These are phyloP conservation scores for Anaspis maculata DNA, from an alignment of 2,888 invertebrate species.

Conservation along the genomic window DNA sequence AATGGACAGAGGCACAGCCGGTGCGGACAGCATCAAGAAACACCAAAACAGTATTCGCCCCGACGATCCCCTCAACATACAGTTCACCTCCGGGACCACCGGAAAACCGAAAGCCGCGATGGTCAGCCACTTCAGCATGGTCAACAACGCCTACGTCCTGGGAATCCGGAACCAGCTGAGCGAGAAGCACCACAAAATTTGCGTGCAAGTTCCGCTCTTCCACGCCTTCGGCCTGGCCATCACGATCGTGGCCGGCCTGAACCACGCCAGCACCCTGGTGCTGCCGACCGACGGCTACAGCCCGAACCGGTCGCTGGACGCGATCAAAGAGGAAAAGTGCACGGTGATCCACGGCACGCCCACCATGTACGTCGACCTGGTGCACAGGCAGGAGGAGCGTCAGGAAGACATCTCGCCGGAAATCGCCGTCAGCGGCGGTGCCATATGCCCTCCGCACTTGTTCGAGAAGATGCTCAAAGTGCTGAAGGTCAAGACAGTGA, in stretches of 20 bases:
- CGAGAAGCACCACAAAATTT: conserved; percentile 46
- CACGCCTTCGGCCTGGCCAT: conserved; percentile 72
- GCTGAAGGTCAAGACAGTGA: conserved; percentile 44
- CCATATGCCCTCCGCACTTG: conserved; percentile 58
- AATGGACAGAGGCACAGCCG: conserved; percentile 28
- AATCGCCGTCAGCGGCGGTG: conserved; percentile 62
- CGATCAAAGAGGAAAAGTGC: conserved; percentile 63
- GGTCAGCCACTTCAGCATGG: conserved; percentile 60
- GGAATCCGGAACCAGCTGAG: conserved; percentile 46
- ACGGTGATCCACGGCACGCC: conserved; percentile 69
- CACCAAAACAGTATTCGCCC: conserved; percentile 50
- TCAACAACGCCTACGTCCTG: conserved; percentile 66
- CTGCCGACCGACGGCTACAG: conserved; percentile 54
- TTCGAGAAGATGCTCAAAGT: conserved; percentile 45
- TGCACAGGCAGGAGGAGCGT: conserved; percentile 46
- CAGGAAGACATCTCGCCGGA: conserved; percentile 44
- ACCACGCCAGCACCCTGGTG: conserved; percentile 54
- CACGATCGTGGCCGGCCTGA: conserved; percentile 50
- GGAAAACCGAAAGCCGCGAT: conserved; percentile 66
- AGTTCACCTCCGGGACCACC: conserved; percentile 67
- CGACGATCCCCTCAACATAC: conserved; percentile 64
- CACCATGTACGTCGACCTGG: conserved; percentile 76
- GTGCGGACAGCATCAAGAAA: conserved; percentile 26
- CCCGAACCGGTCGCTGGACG: conserved; percentile 52
- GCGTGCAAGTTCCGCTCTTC: conserved; percentile 68